Evolutionary conservation across 1,140 invertebrate genomes (phyloP).

Genomic region (Coptotermes formosanus): DNA sequence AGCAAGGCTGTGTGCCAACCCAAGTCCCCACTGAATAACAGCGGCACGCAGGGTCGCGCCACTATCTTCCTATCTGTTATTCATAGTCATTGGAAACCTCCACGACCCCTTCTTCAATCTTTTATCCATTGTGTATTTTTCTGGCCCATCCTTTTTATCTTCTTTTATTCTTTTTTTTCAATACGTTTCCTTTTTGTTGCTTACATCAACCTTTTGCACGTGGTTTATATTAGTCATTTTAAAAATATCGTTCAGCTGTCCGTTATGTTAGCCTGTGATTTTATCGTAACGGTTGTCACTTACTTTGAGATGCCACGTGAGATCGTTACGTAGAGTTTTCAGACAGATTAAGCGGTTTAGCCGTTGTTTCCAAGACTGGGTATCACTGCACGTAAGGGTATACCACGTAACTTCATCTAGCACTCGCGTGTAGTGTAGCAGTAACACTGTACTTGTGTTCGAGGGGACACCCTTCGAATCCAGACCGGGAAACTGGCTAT

Average conservation of each 20-base stretch:
- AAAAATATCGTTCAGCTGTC: background rate
- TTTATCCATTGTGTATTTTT: constrained; percentile 17
- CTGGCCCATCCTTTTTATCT: constrained; percentile 1
- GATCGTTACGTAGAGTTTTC: no score
- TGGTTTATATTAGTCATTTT: background rate
- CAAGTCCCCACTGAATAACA: background rate
- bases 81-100: constrained; percentile 1
- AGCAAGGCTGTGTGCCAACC: background rate
- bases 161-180: background rate
- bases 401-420: no score
- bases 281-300: no score
- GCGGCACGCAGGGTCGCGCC: background rate
- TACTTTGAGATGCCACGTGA: no score
- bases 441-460: no score
- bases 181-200: background rate
- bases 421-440: no score
- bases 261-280: no score
- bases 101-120: constrained; percentile 4
- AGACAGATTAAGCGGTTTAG: no score
- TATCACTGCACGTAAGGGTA: no score
- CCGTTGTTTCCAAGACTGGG: no score
- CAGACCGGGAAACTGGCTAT: no score
- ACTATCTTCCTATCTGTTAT: constrained; percentile 9
- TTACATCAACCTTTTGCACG: background rate
- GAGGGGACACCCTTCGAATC: no score